Base-by-base conservation (phyloP, 2,888 invertebrate species). In the Macrophya alboannulata region DNA sequence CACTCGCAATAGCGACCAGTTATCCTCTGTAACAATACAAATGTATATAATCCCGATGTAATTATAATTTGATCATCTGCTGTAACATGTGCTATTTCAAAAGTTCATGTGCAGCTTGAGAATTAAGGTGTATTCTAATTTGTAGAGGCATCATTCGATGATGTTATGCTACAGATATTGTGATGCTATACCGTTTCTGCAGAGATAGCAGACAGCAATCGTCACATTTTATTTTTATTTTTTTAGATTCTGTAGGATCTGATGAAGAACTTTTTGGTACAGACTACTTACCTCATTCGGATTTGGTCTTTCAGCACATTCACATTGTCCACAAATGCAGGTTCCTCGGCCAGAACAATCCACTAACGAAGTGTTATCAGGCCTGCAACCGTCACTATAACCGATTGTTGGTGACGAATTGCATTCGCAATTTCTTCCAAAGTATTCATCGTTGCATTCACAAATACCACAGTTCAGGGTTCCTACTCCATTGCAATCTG, bases 401-500 rank as follows among this genome's bases (percentile, higher is more conserved):
- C 89, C 25, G 90, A 92, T 91, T 89, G 95, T 94, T 86, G 95
- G 95, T 89, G 91, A 93, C 99, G 99, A n/a, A 21, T 0, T 12
- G 25, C 62, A 62, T 94, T 99, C 98, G 94, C 99, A 99, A 88
- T 95, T 95, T 90, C 97, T 96, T 86, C 99, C 99, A 93, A 97
- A 98, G 90, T 96, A 96, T 62, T 96, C 96, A 5, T 96, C 95
- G 87, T 96, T 95, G 94, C 99, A 99, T 87, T 97, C 96, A 93
- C 99, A 99, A 89, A 98, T 96, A 71, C 99, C 99, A 94, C 99
- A 99, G 92, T 97, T 97, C 85, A 96, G 96, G 0, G 97, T 97
- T 86, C 99, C 99, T 86, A 95, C 95, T 51, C 95, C 95, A 92
- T 95, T 96, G 94, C 99, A 99, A 87, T 95, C 94, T 0, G 94